Evolutionary conservation across 2,797 vertebrate species (phyloP).

Genomic region (Danio albolineatus): DNA sequence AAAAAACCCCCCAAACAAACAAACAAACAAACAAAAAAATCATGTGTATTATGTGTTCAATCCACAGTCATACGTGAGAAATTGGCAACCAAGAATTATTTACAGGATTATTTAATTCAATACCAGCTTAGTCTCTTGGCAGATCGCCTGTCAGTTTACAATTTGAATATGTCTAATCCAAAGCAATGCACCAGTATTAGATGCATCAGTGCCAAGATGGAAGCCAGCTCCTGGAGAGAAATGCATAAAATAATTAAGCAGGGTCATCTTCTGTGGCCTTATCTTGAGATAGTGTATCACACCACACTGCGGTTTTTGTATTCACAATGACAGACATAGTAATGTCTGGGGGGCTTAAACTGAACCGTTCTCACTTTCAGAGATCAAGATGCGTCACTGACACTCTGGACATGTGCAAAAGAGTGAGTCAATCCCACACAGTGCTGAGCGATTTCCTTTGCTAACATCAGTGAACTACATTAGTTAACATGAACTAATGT

Average conservation of each 20-base stretch:
- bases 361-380: not conserved
- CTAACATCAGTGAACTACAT: too few relatives aligned
- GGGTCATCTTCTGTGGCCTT: not conserved
- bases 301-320: slow-evolving; percentile 29
- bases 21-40: too few relatives aligned
- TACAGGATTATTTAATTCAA: too few relatives aligned
- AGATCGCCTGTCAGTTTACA: slow-evolving; percentile 44
- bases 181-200: slow-evolving; percentile 22
- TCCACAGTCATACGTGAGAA: too few relatives aligned
- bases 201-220: slow-evolving; percentile 19
- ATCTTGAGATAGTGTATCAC: slow-evolving; percentile 18
- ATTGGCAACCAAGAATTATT: too few relatives aligned
- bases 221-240: not conserved
- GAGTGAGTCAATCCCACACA: not conserved
- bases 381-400: not conserved
- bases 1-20: too few relatives aligned
- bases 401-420: not conserved
- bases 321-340: slow-evolving; percentile 16
- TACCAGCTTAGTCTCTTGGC: slow-evolving; percentile 29
- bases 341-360: not conserved
- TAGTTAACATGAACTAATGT: not conserved
- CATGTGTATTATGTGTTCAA: too few relatives aligned
- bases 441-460: not conserved
- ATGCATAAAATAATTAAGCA: slow-evolving; percentile 15
- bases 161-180: slow-evolving; percentile 26